Percentiles rank a stretch among this genome's conserved stretches.
These are phyloP conservation scores for Pheosia tremula DNA, from an alignment of 2,888 invertebrate genomes.

Conservation along the genomic window DNA sequence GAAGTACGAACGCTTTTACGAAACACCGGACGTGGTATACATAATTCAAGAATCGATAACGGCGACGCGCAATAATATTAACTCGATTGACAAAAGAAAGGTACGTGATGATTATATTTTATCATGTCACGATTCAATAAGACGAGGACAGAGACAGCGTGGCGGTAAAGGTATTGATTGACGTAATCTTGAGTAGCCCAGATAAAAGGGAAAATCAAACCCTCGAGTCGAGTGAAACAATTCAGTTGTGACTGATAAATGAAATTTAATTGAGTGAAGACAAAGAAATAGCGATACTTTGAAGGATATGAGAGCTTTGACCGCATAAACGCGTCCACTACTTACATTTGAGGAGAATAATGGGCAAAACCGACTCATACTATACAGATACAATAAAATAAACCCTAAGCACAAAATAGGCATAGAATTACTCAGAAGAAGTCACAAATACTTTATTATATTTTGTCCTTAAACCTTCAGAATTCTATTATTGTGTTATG, in stretches of 20 bases:
- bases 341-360: no score
- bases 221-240: background rate
- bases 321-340: background rate
- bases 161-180: constrained; percentile 18
- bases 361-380: no score
- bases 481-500: constrained; percentile 6
- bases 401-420: background rate
- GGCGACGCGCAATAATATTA: constrained; percentile 24
- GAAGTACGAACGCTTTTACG: constrained; percentile 19
- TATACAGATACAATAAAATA: no score
- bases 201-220: constrained; percentile 15
- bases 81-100: constrained; percentile 34
- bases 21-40: constrained; percentile 22
- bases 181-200: constrained; percentile 22
- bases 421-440: background rate
- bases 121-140: constrained; percentile 15
- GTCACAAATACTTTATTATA: background rate
- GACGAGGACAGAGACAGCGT: constrained; percentile 29
- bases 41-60: constrained; percentile 27
- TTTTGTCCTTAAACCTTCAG: background rate
- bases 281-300: background rate
- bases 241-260: constrained; percentile 1
- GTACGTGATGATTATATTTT: constrained; percentile 36
- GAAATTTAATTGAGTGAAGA: background rate
- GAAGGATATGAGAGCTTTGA: background rate